Evolutionary conservation across 92 coral and sea anemone genomes (phyloP).

Genomic region (Phenganax subtilis): DNA sequence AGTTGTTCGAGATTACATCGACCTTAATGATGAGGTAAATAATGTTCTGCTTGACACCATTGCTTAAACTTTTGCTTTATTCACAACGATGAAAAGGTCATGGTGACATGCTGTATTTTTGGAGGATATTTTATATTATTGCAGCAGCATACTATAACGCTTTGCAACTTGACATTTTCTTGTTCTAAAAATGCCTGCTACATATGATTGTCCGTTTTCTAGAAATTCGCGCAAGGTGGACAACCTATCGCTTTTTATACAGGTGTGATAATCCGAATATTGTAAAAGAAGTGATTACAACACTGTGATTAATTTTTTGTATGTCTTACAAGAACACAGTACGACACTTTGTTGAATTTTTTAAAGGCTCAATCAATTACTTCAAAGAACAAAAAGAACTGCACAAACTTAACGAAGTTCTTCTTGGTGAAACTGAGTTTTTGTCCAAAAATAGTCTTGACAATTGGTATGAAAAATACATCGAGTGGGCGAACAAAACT

Average conservation of each 20-base stretch:
- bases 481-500: conserved; percentile 57
- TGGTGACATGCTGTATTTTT: no score
- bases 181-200: not conserved
- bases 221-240: conserved; percentile 22
- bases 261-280: not conserved
- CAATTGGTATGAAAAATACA: conserved; percentile 84
- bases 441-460: conserved; percentile 55
- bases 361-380: conserved; percentile 65
- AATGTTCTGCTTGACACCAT: not conserved
- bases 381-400: conserved; percentile 63
- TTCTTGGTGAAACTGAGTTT: conserved; percentile 54
- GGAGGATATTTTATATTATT: not conserved
- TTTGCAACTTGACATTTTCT: no score
- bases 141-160: not conserved
- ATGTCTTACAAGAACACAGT: no score
- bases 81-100: no score
- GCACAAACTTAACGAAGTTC: conserved; percentile 57
- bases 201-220: not conserved
- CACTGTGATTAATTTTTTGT: not conserved
- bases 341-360: not conserved
- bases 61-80: no score
- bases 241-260: conserved; percentile 10
- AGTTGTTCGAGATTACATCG: conserved; percentile 62
- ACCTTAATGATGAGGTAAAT: conserved; percentile 54
- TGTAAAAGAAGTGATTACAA: not conserved